These are phyloP conservation scores for Brachionichthys hirsutus DNA, from an alignment of 2,113 vertebrate genomes.

Conservation along the genomic window DNA sequence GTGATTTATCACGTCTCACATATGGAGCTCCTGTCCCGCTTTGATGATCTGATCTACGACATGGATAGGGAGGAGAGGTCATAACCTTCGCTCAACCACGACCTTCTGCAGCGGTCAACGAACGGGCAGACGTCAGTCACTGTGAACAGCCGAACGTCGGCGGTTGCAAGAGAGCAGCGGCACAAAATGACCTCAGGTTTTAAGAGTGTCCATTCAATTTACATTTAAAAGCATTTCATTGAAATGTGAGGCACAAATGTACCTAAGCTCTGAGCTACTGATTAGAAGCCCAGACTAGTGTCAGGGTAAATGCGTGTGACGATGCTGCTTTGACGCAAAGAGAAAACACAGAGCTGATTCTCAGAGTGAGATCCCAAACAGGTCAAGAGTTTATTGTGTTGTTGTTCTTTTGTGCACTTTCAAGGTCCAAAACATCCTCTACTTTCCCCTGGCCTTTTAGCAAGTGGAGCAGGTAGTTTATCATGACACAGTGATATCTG, in stretches of 20 bases:
- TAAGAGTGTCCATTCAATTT: background rate
- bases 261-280: background rate
- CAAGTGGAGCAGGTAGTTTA: conserved; percentile 65
- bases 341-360: conserved; percentile 29
- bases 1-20: conserved; percentile 63
- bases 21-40: conserved; percentile 34
- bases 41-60: conserved; percentile 66
- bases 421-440: conserved; percentile 73
- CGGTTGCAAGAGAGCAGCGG: conserved; percentile 36
- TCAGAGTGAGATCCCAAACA: conserved; percentile 27
- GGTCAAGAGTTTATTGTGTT: conserved; percentile 61
- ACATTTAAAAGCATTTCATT: background rate
- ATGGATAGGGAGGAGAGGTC: conserved; percentile 49
- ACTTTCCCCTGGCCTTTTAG: conserved; percentile 64
- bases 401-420: conserved; percentile 62
- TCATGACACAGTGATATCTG: conserved; percentile 77
- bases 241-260: conserved; percentile 3
- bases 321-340: conserved; percentile 21
- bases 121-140: conserved; percentile 63
- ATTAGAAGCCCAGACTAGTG: conserved; percentile 12
- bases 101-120: conserved; percentile 59
- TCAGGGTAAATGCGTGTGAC: conserved; percentile 20
- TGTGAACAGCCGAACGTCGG: conserved; percentile 27
- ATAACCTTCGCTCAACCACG: conserved; percentile 56
- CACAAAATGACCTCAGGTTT: conserved; percentile 31